Percentiles rank a stretch among this genome's conserved stretches.
phyloP scores from a whole-genome alignment of 2,113 vertebrate species.

The Gadus macrocephalus region DNA sequence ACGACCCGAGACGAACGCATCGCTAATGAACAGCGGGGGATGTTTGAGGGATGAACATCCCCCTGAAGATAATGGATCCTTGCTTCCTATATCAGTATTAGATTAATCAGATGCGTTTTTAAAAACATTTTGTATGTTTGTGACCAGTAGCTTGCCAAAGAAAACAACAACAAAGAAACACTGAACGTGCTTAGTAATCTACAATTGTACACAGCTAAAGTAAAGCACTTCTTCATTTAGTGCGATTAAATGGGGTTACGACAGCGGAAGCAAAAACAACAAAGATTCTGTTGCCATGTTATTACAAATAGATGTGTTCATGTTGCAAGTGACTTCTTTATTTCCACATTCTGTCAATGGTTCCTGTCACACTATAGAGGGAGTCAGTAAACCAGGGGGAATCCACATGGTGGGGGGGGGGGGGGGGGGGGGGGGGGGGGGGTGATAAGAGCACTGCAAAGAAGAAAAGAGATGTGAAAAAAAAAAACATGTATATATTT shows the following conservation, averaged over 20 bases:
- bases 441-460: no score
- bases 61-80: slow-evolving; percentile 9
- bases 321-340: slow-evolving; percentile 35
- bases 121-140: not conserved
- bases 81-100: slow-evolving; percentile 36
- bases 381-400: slow-evolving; percentile 46
- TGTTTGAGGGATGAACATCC: slow-evolving; percentile 12
- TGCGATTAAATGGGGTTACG: slow-evolving; percentile 12
- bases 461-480: slow-evolving; percentile 45
- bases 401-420: slow-evolving; percentile 35
- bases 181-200: not conserved
- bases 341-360: slow-evolving; percentile 52
- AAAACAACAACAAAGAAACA: not conserved
- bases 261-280: slow-evolving; percentile 8
- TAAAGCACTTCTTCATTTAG: not conserved
- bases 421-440: not conserved
- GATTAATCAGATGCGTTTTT: slow-evolving; percentile 20
- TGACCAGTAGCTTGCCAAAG: no score
- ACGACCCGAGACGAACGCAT: slow-evolving; percentile 60
- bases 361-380: slow-evolving; percentile 51
- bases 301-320: slow-evolving; percentile 44
- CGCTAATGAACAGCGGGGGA: slow-evolving; percentile 69
- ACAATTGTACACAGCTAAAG: no score
- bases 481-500: slow-evolving; percentile 56
- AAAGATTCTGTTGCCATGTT: slow-evolving; percentile 17